A percentile compares a stretch with the other conserved stretches of the same genome.
Evolutionary conservation across 2,113 vertebrate genomes (phyloP).

Genomic region (Phaethornis superciliosus): DNA sequence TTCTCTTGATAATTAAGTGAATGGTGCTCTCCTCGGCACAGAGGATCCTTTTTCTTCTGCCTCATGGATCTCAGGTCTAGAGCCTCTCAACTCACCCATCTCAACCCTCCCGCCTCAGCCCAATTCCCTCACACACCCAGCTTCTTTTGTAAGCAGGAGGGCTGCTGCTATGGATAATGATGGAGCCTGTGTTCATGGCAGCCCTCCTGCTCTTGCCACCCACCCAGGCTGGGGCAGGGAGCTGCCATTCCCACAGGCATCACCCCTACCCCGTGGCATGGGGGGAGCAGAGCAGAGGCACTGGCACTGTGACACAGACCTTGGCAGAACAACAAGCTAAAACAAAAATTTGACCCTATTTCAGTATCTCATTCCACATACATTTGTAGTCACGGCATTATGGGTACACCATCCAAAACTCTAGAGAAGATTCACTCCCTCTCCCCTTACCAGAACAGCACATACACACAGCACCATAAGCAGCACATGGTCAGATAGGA

Average conservation of each 20-base stretch:
- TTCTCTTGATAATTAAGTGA: not conserved
- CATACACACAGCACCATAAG: not conserved
- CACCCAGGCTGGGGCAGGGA: accelerated
- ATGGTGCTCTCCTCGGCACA: accelerated
- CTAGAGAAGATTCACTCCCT: not conserved
- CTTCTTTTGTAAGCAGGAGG: not conserved
- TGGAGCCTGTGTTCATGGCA: accelerated
- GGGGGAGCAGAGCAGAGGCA: not conserved
- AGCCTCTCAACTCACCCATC: accelerated
- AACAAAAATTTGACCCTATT: not conserved
- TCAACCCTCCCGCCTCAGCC: not conserved
- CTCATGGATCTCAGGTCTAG: accelerated
- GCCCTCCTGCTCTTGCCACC: not conserved
- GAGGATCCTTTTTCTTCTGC: not conserved
- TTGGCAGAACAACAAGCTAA: not conserved
- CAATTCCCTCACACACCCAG: accelerated
- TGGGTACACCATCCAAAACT: accelerated
- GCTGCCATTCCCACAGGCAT: not conserved
- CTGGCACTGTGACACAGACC: accelerated
- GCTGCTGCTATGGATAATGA: not conserved
- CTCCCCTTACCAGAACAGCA: not conserved
- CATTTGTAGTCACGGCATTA: accelerated
- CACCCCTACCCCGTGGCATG: accelerated
- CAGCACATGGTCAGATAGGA: not conserved
- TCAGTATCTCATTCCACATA: accelerated